Evolutionary conservation across 1,140 invertebrate genomes (phyloP).

Genomic region (Arion vulgaris): DNA sequence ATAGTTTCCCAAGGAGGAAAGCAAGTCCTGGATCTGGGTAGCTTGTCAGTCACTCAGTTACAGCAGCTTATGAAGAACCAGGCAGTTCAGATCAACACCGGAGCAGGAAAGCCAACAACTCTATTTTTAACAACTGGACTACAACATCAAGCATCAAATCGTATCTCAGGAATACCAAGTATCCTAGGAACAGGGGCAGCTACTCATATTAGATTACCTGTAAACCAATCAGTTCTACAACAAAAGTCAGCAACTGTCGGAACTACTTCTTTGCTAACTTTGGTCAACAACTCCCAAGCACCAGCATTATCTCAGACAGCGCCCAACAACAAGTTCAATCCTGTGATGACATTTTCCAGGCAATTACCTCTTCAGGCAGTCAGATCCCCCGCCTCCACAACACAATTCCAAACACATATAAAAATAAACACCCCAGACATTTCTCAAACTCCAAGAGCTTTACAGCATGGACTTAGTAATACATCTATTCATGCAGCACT

Average conservation of each 20-base stretch:
- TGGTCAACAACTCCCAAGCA: not conserved
- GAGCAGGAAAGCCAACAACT: constrained; percentile 21
- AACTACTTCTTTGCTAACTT: not conserved
- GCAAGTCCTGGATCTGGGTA: constrained; percentile 30
- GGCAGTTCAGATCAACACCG: constrained; percentile 40
- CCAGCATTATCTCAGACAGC: not conserved
- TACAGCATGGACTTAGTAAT: not conserved
- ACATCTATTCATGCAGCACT: not conserved
- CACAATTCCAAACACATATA: not conserved
- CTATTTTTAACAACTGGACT: constrained; percentile 30
- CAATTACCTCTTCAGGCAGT: not conserved
- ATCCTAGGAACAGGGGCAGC: not conserved
- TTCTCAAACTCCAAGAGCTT: not conserved
- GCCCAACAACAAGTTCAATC: not conserved
- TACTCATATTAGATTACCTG: not conserved
- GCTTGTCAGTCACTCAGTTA: constrained; percentile 34
- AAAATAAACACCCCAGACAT: not conserved
- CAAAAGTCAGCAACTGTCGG: too few relatives aligned
- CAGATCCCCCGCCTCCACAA: not conserved
- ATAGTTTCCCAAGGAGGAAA: constrained; percentile 28
- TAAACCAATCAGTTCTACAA: not conserved
- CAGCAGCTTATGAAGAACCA: constrained; percentile 48
- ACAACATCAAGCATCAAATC: not conserved
- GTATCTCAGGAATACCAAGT: not conserved
- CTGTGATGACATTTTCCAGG: constrained; percentile 1